These are phyloP conservation scores for Brachionus asplanchnoidis DNA, from an alignment of 1,140 invertebrate species.

Conservation along the genomic window DNA sequence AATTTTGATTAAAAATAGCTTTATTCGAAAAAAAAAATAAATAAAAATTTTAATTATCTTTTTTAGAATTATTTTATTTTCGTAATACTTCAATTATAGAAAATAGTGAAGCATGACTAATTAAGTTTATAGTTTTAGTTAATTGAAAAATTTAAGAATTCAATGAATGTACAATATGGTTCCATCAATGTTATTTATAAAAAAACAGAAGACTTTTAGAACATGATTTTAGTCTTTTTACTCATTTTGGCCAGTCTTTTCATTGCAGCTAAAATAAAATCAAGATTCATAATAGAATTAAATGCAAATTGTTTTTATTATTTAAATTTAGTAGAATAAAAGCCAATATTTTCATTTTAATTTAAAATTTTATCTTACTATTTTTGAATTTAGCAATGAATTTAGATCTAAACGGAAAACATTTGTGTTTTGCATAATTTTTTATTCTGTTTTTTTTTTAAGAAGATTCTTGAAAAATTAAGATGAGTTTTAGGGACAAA, in stretches of 20 bases:
- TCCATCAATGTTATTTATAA: not conserved
- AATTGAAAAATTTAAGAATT: not conserved
- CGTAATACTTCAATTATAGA: not conserved
- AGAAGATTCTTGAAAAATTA: not conserved
- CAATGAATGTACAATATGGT: not conserved
- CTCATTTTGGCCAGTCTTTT: not conserved
- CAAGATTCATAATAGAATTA: not conserved
- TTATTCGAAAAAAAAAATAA: not conserved
- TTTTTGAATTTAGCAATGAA: not conserved
- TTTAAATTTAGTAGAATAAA: not conserved
- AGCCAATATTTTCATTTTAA: not conserved
- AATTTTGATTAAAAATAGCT: not conserved
- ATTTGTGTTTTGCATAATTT: not conserved
- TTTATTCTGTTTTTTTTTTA: not conserved
- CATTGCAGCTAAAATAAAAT: not conserved
- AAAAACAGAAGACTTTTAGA: not conserved
- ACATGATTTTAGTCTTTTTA: not conserved
- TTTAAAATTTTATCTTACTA: not conserved
- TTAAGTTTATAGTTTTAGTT: not conserved
- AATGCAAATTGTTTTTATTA: not conserved
- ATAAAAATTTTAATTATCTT: not conserved
- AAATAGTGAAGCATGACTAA: not conserved
- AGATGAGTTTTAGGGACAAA: not conserved
- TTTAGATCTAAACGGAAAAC: not conserved
- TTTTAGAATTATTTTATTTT: not conserved